Evolutionary conservation across 1,140 invertebrate species (phyloP), one percentile per base, ranked within the genome.

Genomic region (Pseudomyrmex flavicornis): DNA sequence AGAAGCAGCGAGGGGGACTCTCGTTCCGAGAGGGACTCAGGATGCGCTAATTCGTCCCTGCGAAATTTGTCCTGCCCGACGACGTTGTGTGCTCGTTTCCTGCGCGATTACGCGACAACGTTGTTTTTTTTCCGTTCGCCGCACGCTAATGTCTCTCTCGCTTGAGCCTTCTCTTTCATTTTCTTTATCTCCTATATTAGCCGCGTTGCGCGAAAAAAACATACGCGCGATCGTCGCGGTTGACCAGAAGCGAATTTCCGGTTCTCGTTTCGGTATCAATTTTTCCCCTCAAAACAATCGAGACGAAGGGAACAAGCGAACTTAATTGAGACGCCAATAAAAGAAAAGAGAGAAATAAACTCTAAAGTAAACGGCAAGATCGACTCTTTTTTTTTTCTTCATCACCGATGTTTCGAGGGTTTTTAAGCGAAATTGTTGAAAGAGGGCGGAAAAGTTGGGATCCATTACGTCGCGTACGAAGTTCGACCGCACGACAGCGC

Each of bases 1-100:
- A 89, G 90, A 88, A 58, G 83, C 68, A 63, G 46, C 69, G 26
- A 61, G 50, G 61, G 63, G 22, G 79, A 56, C 12, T 8, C 35
- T 2, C 69, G 66, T 20, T 46, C 68, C 80, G 58, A n/a, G 73
- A 83, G 84, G 52, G 75, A 68, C 80, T 26, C 26, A 88, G 91
- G 89, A 92, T 79, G 88, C 82, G 91, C 91, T 92, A 93, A 92
- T 93, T 93, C 91, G 90, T 89, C 90, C 89, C 90, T 89, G 89
- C 90, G 87, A 91, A 93, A 92, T 92, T 90, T 91, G 88, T 91
- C 90, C 90, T 86, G 79, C 88, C 88, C 74, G 88, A 91, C 87
- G 35, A 35, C 35, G 35, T 35, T 89, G 87, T 90, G 84, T 90
- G 84, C 84, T 84, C 82, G 85, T 88, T 91, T 91, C 89, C 90